Percentiles rank a stretch among this genome's conserved stretches.
Evolutionary conservation across 1,140 invertebrate genomes (phyloP).

Genomic region (Drosophila melanogaster): Release_6_plus_ISO1_MT NT_033777.3:22645501-22646000

Average conservation of each 20-base stretch:
- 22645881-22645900: conserved; percentile 59
- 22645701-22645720: conserved; percentile 25
- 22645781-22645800: conserved; percentile 55
- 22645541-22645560: conserved; percentile 36
- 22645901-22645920: conserved; percentile 52
- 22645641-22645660: conserved; percentile 7
- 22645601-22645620: conserved; percentile 32
- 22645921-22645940: conserved; percentile 40
- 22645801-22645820: conserved; percentile 39
- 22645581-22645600: conserved; percentile 16
- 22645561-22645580: conserved; percentile 51
- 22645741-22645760: conserved; percentile 37
- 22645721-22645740: conserved; percentile 15
- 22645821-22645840: not conserved
- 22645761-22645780: conserved; percentile 45
- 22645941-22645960: conserved; percentile 3
- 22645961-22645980: conserved; percentile 9
- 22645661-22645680: conserved; percentile 11
- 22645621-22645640: conserved; percentile 46
- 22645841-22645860: conserved; percentile 48
- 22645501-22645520: conserved; percentile 50
- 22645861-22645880: conserved; percentile 71
- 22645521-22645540: conserved; percentile 8
- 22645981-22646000: conserved; percentile 19
- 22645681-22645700: conserved; percentile 3